phyloP scores from a whole-genome alignment of 1,140 invertebrate genomes.

The Halesus radiatus region DNA sequence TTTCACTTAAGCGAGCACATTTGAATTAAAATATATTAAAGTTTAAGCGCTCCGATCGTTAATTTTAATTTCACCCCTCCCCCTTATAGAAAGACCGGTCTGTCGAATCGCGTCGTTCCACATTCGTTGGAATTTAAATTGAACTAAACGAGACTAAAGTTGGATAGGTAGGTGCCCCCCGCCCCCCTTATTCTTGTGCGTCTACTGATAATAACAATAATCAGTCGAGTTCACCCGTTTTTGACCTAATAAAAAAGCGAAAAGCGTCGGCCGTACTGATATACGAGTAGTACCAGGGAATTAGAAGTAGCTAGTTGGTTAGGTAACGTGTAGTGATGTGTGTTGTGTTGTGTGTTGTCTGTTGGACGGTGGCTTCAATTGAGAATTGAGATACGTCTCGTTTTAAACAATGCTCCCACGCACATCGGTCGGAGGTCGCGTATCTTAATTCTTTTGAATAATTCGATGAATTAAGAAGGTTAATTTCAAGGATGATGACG shows the following conservation, averaged over 20 bases:
- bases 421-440: constrained; percentile 7
- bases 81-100: not conserved
- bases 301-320: constrained; percentile 9
- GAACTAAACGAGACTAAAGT: not conserved
- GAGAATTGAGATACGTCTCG: constrained; percentile 28
- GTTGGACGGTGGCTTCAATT: constrained; percentile 41
- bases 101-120: constrained; percentile 31
- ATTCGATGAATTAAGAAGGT: constrained; percentile 8
- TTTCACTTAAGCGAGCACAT: too few species aligned
- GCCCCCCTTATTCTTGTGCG: not conserved
- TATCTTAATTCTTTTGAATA: constrained; percentile 30
- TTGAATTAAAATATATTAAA: not conserved
- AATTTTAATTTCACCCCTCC: constrained; percentile 26
- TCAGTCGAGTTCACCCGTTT: constrained; percentile 23
- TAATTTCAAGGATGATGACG: not conserved
- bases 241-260: constrained; percentile 51
- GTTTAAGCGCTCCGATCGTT: constrained; percentile 18
- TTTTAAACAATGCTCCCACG: constrained; percentile 29
- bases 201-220: constrained; percentile 7
- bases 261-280: constrained; percentile 41
- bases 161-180: constrained; percentile 21
- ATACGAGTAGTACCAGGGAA: too few species aligned
- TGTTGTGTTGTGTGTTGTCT: not conserved
- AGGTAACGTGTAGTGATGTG: constrained; percentile 41
- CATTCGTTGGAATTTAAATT: constrained; percentile 39